phyloP scores from a whole-genome alignment of 2,888 invertebrate genomes.

The Caenorhabditis sulstoni region DNA sequence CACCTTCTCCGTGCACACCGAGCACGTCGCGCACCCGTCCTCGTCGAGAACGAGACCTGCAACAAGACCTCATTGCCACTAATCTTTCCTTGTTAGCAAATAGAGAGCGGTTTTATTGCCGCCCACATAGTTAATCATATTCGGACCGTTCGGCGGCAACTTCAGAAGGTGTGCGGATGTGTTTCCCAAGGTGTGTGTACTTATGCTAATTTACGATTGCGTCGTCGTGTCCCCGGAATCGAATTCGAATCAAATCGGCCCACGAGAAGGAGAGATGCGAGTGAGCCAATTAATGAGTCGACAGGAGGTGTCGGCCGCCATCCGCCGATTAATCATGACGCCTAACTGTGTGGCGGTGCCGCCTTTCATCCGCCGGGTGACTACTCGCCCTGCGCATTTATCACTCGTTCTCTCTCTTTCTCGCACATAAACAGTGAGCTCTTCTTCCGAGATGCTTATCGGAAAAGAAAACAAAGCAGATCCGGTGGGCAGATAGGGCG shows the following conservation, averaged over 20 bases:
- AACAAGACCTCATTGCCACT: slow-evolving; percentile 33
- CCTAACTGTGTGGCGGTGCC: slow-evolving; percentile 57
- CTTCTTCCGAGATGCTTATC: slow-evolving; percentile 48
- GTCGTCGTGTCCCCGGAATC: slow-evolving; percentile 34
- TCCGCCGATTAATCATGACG: slow-evolving; percentile 57
- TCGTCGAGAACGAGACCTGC: slow-evolving; percentile 72
- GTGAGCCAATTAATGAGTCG: slow-evolving; percentile 58
- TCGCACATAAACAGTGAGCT: slow-evolving; percentile 45
- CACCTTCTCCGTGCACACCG: slow-evolving; percentile 70
- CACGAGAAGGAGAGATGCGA: slow-evolving; percentile 17
- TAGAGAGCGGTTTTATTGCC: slow-evolving; percentile 42
- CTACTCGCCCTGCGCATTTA: slow-evolving; percentile 47
- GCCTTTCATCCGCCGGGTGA: slow-evolving; percentile 51
- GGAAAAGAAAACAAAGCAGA: slow-evolving; percentile 46
- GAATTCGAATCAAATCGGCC: slow-evolving; percentile 37
- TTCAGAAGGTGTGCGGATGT: slow-evolving; percentile 26
- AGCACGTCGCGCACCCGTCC: slow-evolving; percentile 73
- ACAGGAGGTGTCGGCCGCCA: slow-evolving; percentile 54
- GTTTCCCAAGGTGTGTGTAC: slow-evolving; percentile 53
- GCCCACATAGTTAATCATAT: slow-evolving; percentile 46
- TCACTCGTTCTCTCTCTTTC: slow-evolving; percentile 21
- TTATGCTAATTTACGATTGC: slow-evolving; percentile 61
- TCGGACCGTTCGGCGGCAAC: slow-evolving; percentile 37
- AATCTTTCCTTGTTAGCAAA: slow-evolving; percentile 29
- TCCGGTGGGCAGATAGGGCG: slow-evolving; percentile 31